Evolutionary conservation across 35 echinoderm and acorn worm species (phyloP), one percentile per base, ranked within the genome.

Genomic region (Chiridota heheva): DNA sequence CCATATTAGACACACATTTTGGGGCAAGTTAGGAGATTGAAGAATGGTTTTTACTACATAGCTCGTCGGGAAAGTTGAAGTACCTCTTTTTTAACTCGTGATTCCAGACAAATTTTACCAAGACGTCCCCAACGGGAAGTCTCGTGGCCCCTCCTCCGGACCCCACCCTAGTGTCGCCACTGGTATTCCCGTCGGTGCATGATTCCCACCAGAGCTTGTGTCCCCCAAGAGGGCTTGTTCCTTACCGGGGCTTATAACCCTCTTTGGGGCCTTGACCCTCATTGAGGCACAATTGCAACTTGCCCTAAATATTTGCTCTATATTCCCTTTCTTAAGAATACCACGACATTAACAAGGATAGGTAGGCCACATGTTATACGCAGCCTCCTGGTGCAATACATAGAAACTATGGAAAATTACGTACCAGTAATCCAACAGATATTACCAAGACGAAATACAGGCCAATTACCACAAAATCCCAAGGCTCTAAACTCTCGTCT

Each of bases 391-490:
- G 5, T 16, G 31, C 25, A 39, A 28, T 69, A 20, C 15, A 1
- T 17, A 37, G 6, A 70, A 13, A 36, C 36, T 2, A 58, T 33
- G 1, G 34, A 59, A 30, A 70, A 25, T 10, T 73, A 87, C 90
- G 62, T 68, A 92, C 90, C 82, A 73, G 75, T 7, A 92, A 67
- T 28, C 90, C 90, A 28, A 92, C 90, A 25, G 76, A 76, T 6
- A 92, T 45, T 8, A 92, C 90, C 55, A 87, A 82, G 5, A 87
- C 83, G 43, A 92, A 92, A 58, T 92, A 92, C 7, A 92, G 17
- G 1, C 63, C 77, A 16, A 92, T 82, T n/a, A 92, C 66, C 43
- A 92, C 84, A 44, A 87, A 68, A 81, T 92, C 90, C 10, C 61
- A 60, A 7, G 81, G 55, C 33, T 30, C 81, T 34, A 84, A 42